A percentile compares a stretch with the other conserved stretches of the same genome.
These are phyloP conservation scores for Lepus timidus DNA, from an alignment of 2,113 vertebrate species.

Conservation along the genomic window DNA sequence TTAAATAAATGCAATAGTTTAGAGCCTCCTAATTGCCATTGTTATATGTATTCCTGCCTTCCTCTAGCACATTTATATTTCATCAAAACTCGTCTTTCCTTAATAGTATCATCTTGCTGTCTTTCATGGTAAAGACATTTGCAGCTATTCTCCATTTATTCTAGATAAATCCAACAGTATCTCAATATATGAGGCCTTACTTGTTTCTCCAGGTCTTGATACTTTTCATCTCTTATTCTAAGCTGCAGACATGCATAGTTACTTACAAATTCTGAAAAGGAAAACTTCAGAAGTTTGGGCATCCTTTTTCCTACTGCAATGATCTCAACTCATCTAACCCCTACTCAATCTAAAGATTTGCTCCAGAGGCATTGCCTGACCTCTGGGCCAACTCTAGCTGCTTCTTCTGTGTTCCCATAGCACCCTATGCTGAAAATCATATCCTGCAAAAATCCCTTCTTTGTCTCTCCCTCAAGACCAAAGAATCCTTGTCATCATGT, in stretches of 20 bases:
- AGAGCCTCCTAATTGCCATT: not conserved
- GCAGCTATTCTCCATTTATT: not conserved
- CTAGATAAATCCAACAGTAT: not conserved
- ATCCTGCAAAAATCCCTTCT: not conserved
- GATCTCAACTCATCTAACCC: not conserved
- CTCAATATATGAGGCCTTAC: not conserved
- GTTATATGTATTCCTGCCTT: not conserved
- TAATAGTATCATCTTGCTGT: not conserved
- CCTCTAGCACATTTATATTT: not conserved
- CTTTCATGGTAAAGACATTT: not conserved
- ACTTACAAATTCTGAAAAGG: not conserved
- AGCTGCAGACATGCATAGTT: not conserved
- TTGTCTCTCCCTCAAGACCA: not conserved
- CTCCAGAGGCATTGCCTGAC: not conserved
- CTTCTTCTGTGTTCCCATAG: not conserved
- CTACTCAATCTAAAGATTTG: not conserved
- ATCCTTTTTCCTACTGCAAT: not conserved
- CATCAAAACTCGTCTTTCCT: not conserved
- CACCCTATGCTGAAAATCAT: not conserved
- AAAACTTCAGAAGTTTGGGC: not conserved
- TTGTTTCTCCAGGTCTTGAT: not conserved
- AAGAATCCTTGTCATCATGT: not conserved
- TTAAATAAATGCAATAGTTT: not conserved
- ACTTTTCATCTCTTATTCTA: not conserved
- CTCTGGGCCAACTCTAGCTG: not conserved